A percentile compares a stretch with the other conserved stretches of the same genome.
Conservation (phyloP, 2,113 vertebrate genomes). For the Natator depressus region DNA sequence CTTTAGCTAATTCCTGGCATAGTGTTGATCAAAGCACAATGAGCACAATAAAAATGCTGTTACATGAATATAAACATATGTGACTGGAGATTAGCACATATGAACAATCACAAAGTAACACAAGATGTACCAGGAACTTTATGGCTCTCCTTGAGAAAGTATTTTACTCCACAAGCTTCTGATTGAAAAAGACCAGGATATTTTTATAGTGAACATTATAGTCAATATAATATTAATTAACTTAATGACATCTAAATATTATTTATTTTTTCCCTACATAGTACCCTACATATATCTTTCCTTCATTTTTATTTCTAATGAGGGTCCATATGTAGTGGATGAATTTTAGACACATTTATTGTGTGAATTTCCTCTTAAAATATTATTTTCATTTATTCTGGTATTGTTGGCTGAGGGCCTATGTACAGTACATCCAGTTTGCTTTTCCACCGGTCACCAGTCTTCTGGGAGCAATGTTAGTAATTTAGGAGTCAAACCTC, state of each 20-base stretch:
- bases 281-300: background rate
- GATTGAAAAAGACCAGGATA: background rate
- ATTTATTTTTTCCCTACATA: rapidly evolving
- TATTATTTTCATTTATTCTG: constrained; percentile 12
- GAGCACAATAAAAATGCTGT: background rate
- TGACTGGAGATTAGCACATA: background rate
- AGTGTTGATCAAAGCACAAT: too few relatives aligned
- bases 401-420: constrained; percentile 37
- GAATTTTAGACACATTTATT: rapidly evolving
- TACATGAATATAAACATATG: background rate
- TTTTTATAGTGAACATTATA: background rate
- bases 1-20: background rate
- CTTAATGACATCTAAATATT: background rate
- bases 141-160: background rate
- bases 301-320: background rate
- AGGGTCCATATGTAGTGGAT: background rate
- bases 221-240: background rate
- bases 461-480: background rate
- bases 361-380: background rate
- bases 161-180: background rate
- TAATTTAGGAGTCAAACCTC: background rate
- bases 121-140: background rate
- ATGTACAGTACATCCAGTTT: background rate
- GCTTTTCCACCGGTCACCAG: constrained; percentile 40
- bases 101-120: background rate